Percentiles rank a stretch among this genome's conserved stretches.
Evolutionary conservation across 2,113 vertebrate genomes (phyloP).

Genomic region (Thymallus thymallus): DNA sequence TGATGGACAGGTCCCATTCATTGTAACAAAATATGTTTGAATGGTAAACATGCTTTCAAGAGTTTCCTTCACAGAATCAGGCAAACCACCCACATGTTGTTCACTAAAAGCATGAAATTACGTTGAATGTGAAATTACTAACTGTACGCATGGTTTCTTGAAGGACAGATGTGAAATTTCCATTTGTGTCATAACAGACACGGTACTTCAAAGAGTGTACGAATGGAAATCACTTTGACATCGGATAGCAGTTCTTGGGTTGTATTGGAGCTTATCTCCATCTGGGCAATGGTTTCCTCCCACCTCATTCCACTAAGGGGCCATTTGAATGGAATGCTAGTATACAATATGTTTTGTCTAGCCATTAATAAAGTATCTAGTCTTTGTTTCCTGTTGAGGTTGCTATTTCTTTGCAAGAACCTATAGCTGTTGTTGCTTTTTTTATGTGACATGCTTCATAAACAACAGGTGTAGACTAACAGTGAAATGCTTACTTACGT

Average conservation of each 20-base stretch:
- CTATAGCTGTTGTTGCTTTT: too few relatives aligned
- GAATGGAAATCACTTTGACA: conserved; percentile 41
- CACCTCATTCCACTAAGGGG: neutral
- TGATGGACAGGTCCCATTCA: too few relatives aligned
- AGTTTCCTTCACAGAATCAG: conserved; percentile 11
- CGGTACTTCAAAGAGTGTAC: conserved; percentile 17
- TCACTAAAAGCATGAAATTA: conserved; percentile 23
- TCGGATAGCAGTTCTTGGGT: conserved; percentile 28
- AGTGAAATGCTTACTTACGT: too few relatives aligned
- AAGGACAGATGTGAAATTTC: conserved; percentile 50
- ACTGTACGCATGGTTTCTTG: conserved; percentile 2
- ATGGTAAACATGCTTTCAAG: conserved; percentile 11
- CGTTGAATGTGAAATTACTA: conserved; percentile 19
- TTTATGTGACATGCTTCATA: too few relatives aligned
- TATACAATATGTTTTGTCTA: neutral
- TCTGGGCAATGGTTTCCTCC: conserved; percentile 4
- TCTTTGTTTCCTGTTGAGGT: neutral
- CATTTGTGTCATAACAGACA: conserved; percentile 43
- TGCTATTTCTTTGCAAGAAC: too few relatives aligned
- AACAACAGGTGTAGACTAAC: too few relatives aligned
- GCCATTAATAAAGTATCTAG: too few relatives aligned
- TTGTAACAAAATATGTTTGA: neutral
- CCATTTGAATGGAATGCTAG: neutral
- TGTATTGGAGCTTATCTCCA: conserved; percentile 24
- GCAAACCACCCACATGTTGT: conserved; percentile 23